Conservation (phyloP, 1,140 invertebrate species). For the Melitaea cinxia region DNA sequence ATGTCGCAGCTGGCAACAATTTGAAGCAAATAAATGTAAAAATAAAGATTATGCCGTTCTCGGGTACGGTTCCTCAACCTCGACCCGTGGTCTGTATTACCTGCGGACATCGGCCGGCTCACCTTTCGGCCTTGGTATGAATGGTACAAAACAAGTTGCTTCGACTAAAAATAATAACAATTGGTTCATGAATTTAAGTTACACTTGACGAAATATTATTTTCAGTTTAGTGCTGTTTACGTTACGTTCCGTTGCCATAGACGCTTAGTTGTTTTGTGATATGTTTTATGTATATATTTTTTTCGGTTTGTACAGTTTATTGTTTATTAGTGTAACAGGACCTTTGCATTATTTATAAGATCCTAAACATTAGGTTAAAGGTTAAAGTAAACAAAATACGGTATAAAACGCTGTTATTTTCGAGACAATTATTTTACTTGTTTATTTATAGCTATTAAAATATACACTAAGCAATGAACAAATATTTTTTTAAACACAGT, state of each 20-base stretch:
- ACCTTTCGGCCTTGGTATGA: constrained; percentile 79
- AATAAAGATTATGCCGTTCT: constrained; percentile 68
- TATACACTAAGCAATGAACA: no score
- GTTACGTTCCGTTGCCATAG: constrained; percentile 13
- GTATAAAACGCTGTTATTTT: no score
- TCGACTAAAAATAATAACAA: constrained; percentile 23
- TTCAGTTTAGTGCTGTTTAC: not conserved
- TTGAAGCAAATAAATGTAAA: constrained; percentile 75
- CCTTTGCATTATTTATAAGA: no score
- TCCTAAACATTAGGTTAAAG: not conserved
- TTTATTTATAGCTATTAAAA: no score
- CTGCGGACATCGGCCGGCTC: constrained; percentile 77
- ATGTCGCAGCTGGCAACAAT: constrained; percentile 77
- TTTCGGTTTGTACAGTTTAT: not conserved
- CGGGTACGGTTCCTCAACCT: constrained; percentile 79
- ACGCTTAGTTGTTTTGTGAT: constrained; percentile 3
- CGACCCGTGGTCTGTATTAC: constrained; percentile 81
- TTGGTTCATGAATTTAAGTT: constrained; percentile 45
- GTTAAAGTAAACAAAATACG: no score
- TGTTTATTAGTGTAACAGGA: not conserved
- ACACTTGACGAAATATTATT: constrained; percentile 20
- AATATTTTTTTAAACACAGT: no score
- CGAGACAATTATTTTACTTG: no score
- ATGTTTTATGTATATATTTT: not conserved
- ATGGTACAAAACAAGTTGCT: constrained; percentile 53